Evolutionary conservation across 2,113 vertebrate species (phyloP).

Genomic region (Hyla sarda): DNA sequence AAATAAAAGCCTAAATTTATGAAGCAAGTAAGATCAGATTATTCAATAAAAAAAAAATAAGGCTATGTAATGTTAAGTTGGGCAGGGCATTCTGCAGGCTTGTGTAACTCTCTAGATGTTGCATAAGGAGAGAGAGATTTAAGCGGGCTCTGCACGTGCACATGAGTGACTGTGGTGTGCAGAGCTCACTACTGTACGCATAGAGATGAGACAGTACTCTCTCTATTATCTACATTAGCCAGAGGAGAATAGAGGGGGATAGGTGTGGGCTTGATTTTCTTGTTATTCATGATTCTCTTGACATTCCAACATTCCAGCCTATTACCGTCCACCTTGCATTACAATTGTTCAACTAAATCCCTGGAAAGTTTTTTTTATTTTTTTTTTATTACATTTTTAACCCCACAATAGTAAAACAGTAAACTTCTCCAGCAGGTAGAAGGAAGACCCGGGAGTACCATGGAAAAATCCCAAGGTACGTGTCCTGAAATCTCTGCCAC

Average conservation of each 20-base stretch:
- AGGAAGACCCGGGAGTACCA: background rate
- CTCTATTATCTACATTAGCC: background rate
- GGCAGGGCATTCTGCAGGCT: background rate
- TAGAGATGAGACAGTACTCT: background rate
- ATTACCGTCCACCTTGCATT: too few relatives aligned
- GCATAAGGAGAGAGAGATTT: background rate
- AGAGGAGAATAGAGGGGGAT: background rate
- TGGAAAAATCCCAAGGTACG: conserved; percentile 26
- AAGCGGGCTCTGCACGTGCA: background rate
- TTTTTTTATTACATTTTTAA: background rate
- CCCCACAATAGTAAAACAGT: background rate
- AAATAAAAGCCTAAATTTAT: too few relatives aligned
- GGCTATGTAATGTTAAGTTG: conserved; percentile 1
- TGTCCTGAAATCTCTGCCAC: background rate
- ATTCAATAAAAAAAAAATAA: too few relatives aligned
- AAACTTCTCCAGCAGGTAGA: background rate
- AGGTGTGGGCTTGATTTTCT: background rate
- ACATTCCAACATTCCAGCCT: conserved; percentile 3
- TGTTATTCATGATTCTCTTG: too few relatives aligned
- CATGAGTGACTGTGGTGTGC: background rate
- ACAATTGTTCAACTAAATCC: background rate
- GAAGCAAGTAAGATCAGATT: too few relatives aligned
- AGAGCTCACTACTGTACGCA: background rate
- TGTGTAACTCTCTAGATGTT: conserved; percentile 11
- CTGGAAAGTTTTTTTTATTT: background rate